Evolutionary conservation across 2,888 invertebrate species (phyloP), one percentile per base, ranked within the genome.

Genomic region (Drosophila atripex): DNA sequence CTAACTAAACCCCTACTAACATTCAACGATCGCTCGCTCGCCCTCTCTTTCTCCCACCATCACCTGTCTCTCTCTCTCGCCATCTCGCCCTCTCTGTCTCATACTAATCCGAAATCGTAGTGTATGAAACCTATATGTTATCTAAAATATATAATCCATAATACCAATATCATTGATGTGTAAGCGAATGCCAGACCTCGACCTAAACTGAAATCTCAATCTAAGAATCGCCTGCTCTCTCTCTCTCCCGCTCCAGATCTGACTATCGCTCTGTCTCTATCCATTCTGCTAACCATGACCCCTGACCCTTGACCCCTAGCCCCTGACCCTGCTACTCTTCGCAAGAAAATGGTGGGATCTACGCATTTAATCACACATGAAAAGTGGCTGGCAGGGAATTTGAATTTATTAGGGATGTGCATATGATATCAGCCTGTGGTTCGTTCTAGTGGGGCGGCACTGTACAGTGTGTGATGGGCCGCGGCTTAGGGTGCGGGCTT

Each of bases 181-280:
- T 74, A 70, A 65, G 56, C 73, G 79, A 65, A 72, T 78, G 73
- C 70, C 66, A 50, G 71, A 57, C 63, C 63, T 49, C 32, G 47
- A 43, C 46, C 51, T 63, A 41, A 41, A 16, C 55, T 56, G 16
- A 59, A 46, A 60, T 51, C 57, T 52, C 32, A 63, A 52, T 50
- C 50, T 38, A 57, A 45, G 45, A 46, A 64, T 46, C 64, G 69
- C 66, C 56, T 66, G 69, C 69, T 66, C 68, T 39, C 54, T 66
- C 68, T 39, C 54, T 56, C 49, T 32, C 54, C 52, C 51, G n/a
- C 58, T 58, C 52, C 73, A n/a, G 35, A 35, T 35, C 63, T 41
- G 50, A 38, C 58, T 38, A 12, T 58, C 59, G 28, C 46, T 32
- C 47, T 45, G 35, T 58, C 51, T 49, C 45, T 41, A 41, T 50